Base-by-base conservation (phyloP, 2,888 invertebrate species). In the Lepidochrysops patricia region DNA sequence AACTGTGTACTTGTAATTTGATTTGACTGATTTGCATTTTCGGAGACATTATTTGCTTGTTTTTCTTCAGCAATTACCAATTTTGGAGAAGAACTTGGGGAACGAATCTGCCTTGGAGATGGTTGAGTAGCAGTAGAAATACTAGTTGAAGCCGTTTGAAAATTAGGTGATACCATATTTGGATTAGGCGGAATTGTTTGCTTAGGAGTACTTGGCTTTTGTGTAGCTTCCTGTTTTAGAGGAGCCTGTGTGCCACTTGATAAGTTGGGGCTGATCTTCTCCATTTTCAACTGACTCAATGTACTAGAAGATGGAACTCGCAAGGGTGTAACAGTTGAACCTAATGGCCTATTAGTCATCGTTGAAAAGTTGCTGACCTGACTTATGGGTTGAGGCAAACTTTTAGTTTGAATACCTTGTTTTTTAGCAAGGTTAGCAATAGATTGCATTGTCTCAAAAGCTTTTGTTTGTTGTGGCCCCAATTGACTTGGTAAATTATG, bases 21-120 rank as follows among this genome's bases (percentile, higher is more conserved):
- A 72, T 82, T 86, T 43, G 84, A 81, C 64, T 89, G 89, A 68
- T 81, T 84, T 5, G 79, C 67, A 67, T 70, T 81, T 60, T 89
- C 89, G 57, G 73, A 63, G 35, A 69, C 66, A 67, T 65, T 77
- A 62, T 68, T 74, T 15, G 74, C 70, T 71, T 89, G 89, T 68
- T 89, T 89, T 58, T 89, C 89, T 71, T 90, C 90, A 60, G 89
- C 90, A 68, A 90, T 90, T 1, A 90, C 85, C 64, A 90, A 73
- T 67, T 90, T 90, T 34, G 90, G 90, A 34, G 90, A 90, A 35
- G 88, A 89, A 68, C 90, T 90, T 25, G 90, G 90, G 19, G 90
- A 90, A n/a, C 90, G 79, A 37, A 84, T 87, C 70, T 86, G 89
- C 64, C 87, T 79, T 60, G 89, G 86, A 58, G 85, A 85, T 52